Conservation (phyloP, 2,113 vertebrate species). For the Misgurnus mizolepis region DNA sequence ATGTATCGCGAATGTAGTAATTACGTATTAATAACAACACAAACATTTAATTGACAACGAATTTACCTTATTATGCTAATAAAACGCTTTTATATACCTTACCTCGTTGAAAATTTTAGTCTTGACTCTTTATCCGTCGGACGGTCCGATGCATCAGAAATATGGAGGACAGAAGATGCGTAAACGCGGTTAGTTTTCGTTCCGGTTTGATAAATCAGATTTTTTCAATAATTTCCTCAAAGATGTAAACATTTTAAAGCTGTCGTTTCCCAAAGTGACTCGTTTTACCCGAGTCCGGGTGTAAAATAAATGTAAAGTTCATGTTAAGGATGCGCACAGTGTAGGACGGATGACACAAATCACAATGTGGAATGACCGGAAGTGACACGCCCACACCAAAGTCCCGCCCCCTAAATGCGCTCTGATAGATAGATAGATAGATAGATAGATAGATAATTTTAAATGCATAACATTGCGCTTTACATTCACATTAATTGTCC, state of each 20-base stretch:
- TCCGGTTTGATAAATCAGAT: neutral
- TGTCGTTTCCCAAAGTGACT: neutral
- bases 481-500: no score
- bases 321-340: neutral
- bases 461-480: no score
- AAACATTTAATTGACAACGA: neutral
- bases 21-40: neutral
- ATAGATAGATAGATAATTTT: no score
- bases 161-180: neutral
- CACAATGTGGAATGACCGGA: conserved; percentile 8
- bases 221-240: neutral
- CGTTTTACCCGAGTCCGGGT: neutral
- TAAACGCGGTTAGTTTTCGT: neutral
- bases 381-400: conserved; percentile 2
- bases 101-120: neutral
- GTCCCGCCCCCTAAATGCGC: neutral
- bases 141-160: neutral
- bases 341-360: neutral
- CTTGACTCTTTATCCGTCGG: neutral
- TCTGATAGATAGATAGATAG: no score
- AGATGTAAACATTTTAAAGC: neutral
- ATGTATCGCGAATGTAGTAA: no score
- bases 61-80: neutral
- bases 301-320: neutral
- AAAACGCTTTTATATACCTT: neutral